Conservation (phyloP, 2,113 vertebrate genomes). For the Cygnus buccinator region DNA sequence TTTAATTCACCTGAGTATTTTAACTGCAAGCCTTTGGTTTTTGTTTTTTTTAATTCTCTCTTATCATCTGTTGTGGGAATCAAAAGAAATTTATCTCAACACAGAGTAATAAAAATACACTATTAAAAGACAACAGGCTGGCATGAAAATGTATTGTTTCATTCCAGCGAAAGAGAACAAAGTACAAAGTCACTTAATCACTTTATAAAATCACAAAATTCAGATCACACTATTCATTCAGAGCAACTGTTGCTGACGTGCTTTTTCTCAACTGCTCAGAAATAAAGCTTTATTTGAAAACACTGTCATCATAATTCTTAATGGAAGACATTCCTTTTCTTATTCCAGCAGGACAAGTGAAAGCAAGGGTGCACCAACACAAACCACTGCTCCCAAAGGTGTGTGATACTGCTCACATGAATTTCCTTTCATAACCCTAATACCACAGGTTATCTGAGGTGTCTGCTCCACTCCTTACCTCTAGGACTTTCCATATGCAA, state of each 20-base stretch:
- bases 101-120: slow-evolving; percentile 57
- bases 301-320: background rate
- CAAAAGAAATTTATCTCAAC: slow-evolving; percentile 72
- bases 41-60: slow-evolving; percentile 32
- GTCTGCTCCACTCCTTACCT: background rate
- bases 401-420: background rate
- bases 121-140: slow-evolving; percentile 50
- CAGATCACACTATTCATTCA: slow-evolving; percentile 50
- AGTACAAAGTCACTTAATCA: slow-evolving; percentile 59
- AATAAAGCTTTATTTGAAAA: background rate
- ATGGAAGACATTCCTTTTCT: background rate
- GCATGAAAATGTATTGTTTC: slow-evolving; percentile 67
- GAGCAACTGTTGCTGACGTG: slow-evolving; percentile 21
- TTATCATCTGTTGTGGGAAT: slow-evolving; percentile 33
- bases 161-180: slow-evolving; percentile 56
- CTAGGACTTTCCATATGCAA: background rate
- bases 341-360: background rate
- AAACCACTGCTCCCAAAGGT: background rate
- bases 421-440: background rate
- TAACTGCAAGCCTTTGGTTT: background rate
- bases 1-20: slow-evolving; percentile 55
- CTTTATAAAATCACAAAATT: slow-evolving; percentile 65
- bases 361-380: background rate
- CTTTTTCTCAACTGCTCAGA: slow-evolving; percentile 10
- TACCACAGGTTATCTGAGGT: background rate